Base-by-base conservation (phyloP, 2,797 vertebrate species). In the Danio albolineatus region DNA sequence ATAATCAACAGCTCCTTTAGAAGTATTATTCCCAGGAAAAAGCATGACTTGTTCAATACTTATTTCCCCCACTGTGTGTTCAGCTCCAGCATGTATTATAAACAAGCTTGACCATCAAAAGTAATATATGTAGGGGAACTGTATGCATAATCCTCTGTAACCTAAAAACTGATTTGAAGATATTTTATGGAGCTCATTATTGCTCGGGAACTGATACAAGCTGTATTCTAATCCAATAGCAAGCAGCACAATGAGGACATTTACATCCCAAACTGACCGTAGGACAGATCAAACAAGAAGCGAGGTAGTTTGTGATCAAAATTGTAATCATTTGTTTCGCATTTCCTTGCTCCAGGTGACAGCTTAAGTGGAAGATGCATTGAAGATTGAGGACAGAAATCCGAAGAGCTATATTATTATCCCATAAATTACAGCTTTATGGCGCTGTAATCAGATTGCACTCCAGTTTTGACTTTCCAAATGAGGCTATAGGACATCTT, bases 391-490 rank as follows among this genome's bases (percentile, higher is more conserved):
- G 7, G 57, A 73, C 21, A 67, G 60, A 46, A 38, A 73, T 49
- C 28, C 38, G 78, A 76, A 80, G 53, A 56, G 28, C 17, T 74
- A 9, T 69, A 65, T 39, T 69, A 69, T 75, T 13, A 28, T 70
- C 36, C 53, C 67, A 44, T 78, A 59, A 73, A 78, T 82, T 43
- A 46, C 44, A 60, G 53, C 39, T 44, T 38, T 66, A 64, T 76
- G 16, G 10, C 65, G 19, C 66, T 21, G 43, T 62, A 71, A 81
- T 39, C 7, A 14, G 61, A 48, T 39, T 14, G 16, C 7, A 21
- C 60, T 72, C 53, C 59, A 60, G 16, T 44, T 49, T 49, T 77
- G 62, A 57, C 72, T 82, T 83, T 81, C 46, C 51, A 67, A 56
- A 60, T 67, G 57, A 76, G 62, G 51, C 64, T 59, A 17, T 49